Percentiles rank a stretch among this genome's conserved stretches.
phyloP scores from a whole-genome alignment of 1,140 invertebrate species.

The Bombyx mandarina region DNA sequence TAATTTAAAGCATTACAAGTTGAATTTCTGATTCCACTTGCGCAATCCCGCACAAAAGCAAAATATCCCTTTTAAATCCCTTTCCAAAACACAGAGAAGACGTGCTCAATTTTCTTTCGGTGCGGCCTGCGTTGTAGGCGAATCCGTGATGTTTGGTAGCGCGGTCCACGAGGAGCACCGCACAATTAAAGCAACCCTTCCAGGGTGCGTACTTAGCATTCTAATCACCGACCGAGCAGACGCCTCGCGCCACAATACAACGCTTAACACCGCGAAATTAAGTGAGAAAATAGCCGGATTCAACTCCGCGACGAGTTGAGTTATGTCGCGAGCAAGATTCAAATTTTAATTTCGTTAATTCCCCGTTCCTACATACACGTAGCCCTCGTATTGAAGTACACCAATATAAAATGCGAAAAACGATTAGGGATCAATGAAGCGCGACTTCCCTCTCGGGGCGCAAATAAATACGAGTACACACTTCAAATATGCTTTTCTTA shows the following conservation, averaged over 20 bases:
- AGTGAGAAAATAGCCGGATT: conserved; percentile 43
- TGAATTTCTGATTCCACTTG: no score
- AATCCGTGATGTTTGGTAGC: conserved; percentile 22
- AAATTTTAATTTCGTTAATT: conserved; percentile 32
- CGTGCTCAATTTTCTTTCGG: conserved; percentile 4
- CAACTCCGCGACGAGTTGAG: conserved; percentile 18
- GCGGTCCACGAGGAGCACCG: conserved; percentile 31
- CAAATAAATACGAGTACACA: conserved; percentile 68
- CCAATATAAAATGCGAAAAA: conserved; percentile 67
- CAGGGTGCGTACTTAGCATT: conserved; percentile 42
- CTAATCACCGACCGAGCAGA: conserved; percentile 39
- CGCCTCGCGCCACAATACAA: conserved; percentile 38
- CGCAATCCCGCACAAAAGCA: no score
- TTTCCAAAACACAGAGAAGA: conserved; percentile 3
- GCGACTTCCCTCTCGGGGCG: conserved; percentile 52
- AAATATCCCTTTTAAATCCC: conserved; percentile 2
- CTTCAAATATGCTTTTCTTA: conserved; percentile 72
- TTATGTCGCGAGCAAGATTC: conserved; percentile 30
- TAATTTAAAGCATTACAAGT: no score
- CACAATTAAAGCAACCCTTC: conserved; percentile 57
- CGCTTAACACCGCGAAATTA: conserved; percentile 42
- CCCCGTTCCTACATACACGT: conserved; percentile 28
- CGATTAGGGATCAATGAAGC: conserved; percentile 70
- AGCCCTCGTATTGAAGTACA: conserved; percentile 42
- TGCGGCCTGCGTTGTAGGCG: conserved; percentile 8